Conservation (phyloP, 2,113 vertebrate species). For the Argyrosomus japonicus region DNA sequence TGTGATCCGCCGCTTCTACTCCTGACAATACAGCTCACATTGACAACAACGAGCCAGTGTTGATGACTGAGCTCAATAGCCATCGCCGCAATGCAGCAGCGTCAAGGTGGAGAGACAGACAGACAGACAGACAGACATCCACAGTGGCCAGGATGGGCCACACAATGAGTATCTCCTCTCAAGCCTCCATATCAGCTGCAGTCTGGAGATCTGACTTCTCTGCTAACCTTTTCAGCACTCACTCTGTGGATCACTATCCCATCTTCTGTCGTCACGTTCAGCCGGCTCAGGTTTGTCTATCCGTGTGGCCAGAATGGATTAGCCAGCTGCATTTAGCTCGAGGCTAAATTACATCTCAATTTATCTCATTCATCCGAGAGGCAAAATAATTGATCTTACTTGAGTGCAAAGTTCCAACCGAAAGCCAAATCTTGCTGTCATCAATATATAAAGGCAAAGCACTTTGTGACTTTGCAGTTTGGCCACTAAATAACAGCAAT, state of each 20-base stretch:
- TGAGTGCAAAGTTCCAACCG: not conserved
- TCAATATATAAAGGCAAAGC: not conserved
- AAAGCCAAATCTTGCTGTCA: not conserved
- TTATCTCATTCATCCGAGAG: not conserved
- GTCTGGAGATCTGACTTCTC: not conserved
- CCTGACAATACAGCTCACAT: constrained; percentile 34
- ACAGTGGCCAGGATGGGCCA: not conserved
- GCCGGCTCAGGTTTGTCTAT: not conserved
- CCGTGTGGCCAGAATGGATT: not conserved
- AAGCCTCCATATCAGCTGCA: not conserved
- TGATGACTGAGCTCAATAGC: constrained; percentile 42
- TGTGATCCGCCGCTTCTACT: constrained; percentile 33
- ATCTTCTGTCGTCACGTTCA: not conserved
- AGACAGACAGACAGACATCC: constrained; percentile 13
- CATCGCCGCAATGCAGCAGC: constrained; percentile 70
- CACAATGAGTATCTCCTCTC: not conserved
- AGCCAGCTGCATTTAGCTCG: constrained; percentile 8
- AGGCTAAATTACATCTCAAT: not conserved
- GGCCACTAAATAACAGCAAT: constrained; percentile 3
- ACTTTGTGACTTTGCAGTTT: not conserved
- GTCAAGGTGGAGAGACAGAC: not conserved
- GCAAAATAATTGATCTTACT: not conserved
- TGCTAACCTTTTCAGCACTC: constrained; percentile 19
- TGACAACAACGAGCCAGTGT: constrained; percentile 19
- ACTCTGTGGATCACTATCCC: constrained; percentile 7